Base-by-base conservation (phyloP, 1,140 invertebrate genomes). In the Acromyrmex heyeri region DNA sequence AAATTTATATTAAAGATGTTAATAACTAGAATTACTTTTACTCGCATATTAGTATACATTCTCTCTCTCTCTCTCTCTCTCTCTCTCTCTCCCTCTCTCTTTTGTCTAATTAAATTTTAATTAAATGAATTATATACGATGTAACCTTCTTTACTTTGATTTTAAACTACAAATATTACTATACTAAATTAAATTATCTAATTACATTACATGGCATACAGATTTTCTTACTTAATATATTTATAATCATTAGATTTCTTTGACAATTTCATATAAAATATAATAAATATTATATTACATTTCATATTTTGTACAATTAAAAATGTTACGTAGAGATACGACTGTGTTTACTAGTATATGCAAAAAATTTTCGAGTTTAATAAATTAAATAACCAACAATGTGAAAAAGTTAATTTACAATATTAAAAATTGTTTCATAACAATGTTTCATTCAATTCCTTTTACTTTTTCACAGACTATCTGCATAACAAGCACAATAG, bases 131-230 rank as follows among this genome's bases (percentile, higher is more conserved):
- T 64, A 77, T 30, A 57, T n/a, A 2, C n/a, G 0, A 21, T 55
- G 12, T 21, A 73, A 73, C 1, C 4, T 57, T 21, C 10, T 18
- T 59, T 61, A 61, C 3, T 44, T 48, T 53, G 21, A 76, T 76
- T 44, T 76, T 61, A 44, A 57, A 76, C 12, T 77, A 0, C 16
- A 44, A 77, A 77, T 21, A 8, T 76, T 48, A 34, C 50, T 61
- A 1, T 24, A 59, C 5, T 21, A 62, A 77, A 44, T 62, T 30
- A n/a, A 44, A 76, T 76, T 24, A 27, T 53, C 21, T 48, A 62
- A 14, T 78, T 53, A 53, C 53, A 53, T 21, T 34, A n/a, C 12
- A 8, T 6, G 1, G 24, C 16, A 21, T 3, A 16, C 14, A 62
- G 16, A 44, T 53, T 79, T 53, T 53, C 12, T 77, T 44, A 2